phyloP scores from a whole-genome alignment of 2,888 invertebrate species.

The Lapara coniferarum region DNA sequence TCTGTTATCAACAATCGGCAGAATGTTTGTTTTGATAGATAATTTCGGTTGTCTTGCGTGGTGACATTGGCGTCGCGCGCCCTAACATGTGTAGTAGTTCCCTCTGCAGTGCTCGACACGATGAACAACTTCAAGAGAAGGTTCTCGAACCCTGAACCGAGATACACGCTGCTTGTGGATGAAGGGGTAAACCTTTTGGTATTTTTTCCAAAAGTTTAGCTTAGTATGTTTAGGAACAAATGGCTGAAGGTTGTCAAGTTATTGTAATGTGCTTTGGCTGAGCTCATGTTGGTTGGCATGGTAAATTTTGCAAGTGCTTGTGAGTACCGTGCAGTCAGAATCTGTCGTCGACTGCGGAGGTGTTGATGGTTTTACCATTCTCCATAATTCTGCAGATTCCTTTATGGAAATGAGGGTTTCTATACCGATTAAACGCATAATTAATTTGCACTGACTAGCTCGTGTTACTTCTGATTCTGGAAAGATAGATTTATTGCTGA shows the following conservation, averaged over 20 bases:
- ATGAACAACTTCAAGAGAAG: slow-evolving; percentile 55
- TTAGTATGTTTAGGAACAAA: too few relatives aligned
- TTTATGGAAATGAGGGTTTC: too few relatives aligned
- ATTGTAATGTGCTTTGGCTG: too few relatives aligned
- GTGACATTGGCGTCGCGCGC: slow-evolving; percentile 1
- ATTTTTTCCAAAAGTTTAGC: background rate
- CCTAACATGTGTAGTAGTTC: slow-evolving; percentile 3
- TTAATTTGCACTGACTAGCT: background rate
- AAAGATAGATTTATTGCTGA: too few relatives aligned
- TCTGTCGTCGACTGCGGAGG: too few relatives aligned
- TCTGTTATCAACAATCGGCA: slow-evolving; percentile 46
- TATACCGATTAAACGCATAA: background rate
- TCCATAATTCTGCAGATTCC: too few relatives aligned
- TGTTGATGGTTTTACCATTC: too few relatives aligned
- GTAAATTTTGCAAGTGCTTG: too few relatives aligned
- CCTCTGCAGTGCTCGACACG: slow-evolving; percentile 28
- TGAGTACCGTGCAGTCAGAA: too few relatives aligned
- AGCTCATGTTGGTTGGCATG: too few relatives aligned
- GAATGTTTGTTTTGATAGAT: slow-evolving; percentile 54
- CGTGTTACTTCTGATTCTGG: too few relatives aligned
- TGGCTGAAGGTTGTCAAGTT: too few relatives aligned
- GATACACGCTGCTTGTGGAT: slow-evolving; percentile 56
- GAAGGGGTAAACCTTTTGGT: slow-evolving; percentile 44
- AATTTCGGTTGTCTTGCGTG: slow-evolving; percentile 21
- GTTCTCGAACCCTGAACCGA: slow-evolving; percentile 55